Conservation (phyloP, 2,797 vertebrate genomes). For the Synaphobranchus kaupii region DNA sequence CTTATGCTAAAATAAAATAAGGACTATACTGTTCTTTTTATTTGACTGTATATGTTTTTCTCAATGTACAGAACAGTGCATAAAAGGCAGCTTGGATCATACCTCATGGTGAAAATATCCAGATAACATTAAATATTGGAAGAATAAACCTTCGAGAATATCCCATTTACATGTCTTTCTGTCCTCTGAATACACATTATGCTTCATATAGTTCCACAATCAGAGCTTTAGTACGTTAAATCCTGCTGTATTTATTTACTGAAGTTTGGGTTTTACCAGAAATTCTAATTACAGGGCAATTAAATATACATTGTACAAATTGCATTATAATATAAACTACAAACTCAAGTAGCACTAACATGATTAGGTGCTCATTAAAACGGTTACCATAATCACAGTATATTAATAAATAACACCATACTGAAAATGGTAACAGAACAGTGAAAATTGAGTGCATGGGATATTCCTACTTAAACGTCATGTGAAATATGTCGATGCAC, state of each 20-base stretch:
- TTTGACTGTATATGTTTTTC: conserved; percentile 30
- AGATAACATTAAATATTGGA: conserved; percentile 26
- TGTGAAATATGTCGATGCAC: background rate
- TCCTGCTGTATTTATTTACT: conserved; percentile 6
- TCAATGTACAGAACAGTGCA: conserved; percentile 25
- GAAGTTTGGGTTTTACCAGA: conserved; percentile 4
- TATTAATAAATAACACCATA: too few species aligned
- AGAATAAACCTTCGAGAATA: background rate
- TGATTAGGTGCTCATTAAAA: too few species aligned
- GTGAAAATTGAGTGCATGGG: background rate
- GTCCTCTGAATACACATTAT: conserved; percentile 27
- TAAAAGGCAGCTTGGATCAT: conserved; percentile 31
- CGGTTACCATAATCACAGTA: too few species aligned
- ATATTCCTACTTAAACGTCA: background rate
- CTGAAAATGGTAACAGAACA: background rate
- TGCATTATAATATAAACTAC: conserved; percentile 20
- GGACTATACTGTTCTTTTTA: conserved; percentile 45
- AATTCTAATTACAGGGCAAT: conserved; percentile 17
- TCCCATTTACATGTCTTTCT: conserved; percentile 4
- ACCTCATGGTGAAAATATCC: conserved; percentile 56
- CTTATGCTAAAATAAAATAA: conserved; percentile 37
- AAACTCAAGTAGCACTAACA: too few species aligned
- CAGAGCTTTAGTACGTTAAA: background rate
- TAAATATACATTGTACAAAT: conserved; percentile 18
- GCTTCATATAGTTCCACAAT: background rate